Evolutionary conservation across 35 echinoderm and acorn worm genomes (phyloP).

Genomic region (Apostichopus parvimensis): DNA sequence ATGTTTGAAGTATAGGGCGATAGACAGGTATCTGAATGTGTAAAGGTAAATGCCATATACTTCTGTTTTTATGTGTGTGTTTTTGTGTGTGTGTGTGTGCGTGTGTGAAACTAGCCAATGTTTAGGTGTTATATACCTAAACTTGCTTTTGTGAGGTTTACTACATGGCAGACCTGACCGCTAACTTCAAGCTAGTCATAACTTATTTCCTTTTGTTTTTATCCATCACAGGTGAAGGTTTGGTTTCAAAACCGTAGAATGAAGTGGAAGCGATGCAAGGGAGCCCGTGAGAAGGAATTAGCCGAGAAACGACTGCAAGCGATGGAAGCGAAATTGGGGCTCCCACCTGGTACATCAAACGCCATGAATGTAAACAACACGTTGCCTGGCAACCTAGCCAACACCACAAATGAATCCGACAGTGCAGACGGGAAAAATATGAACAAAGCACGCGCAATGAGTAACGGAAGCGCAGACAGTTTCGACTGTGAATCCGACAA

Average conservation of each 20-base stretch:
- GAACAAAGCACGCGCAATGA: slow-evolving; percentile 37
- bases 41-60: too few species aligned
- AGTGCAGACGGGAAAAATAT: slow-evolving; percentile 24
- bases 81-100: too few species aligned
- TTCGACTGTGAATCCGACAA: slow-evolving; percentile 68
- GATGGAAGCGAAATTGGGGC: slow-evolving; percentile 94
- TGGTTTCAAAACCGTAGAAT: slow-evolving; percentile 99
- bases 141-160: background rate
- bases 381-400: slow-evolving; percentile 75
- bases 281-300: slow-evolving; percentile 94
- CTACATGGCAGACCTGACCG: background rate
- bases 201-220: background rate
- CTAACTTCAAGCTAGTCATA: background rate
- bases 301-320: slow-evolving; percentile 93
- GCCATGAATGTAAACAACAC: slow-evolving; percentile 69
- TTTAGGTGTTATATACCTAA: too few species aligned
- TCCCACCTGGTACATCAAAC: slow-evolving; percentile 91
- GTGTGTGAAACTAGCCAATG: too few species aligned
- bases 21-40: too few species aligned
- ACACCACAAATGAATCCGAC: slow-evolving; percentile 50
- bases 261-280: slow-evolving; percentile 99
- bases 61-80: too few species aligned
- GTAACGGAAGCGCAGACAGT: slow-evolving; percentile 62
- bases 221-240: slow-evolving; percentile 82
- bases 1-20: background rate